A percentile compares a stretch with the other conserved stretches of the same genome.
Conservation (phyloP, 2,113 vertebrate genomes). For the Naja naja region DNA sequence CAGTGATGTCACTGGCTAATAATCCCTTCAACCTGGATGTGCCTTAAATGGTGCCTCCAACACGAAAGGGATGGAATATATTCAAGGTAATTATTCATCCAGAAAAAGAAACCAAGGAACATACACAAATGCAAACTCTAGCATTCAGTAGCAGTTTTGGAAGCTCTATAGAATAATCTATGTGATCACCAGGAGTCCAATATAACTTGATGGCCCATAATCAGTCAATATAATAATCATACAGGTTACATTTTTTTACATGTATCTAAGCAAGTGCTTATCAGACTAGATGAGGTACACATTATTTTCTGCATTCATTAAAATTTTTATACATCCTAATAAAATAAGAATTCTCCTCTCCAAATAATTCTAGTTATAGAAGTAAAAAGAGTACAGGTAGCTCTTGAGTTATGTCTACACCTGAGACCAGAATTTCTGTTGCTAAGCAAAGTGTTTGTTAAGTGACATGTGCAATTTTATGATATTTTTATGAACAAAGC, state of each 20-base stretch:
- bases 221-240: neutral
- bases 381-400: neutral
- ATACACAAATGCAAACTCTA: neutral
- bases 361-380: neutral
- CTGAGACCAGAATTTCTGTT: neutral
- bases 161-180: neutral
- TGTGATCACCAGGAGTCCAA: neutral
- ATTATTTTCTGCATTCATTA: neutral
- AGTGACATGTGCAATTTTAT: neutral
- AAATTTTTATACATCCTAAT: neutral
- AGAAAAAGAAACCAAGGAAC: neutral
- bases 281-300: neutral
- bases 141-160: neutral
- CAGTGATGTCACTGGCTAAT: neutral
- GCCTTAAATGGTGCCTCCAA: neutral
- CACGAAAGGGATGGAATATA: neutral
- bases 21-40: neutral
- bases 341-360: neutral
- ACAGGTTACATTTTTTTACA: neutral
- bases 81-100: neutral
- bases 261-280: neutral
- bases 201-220: neutral
- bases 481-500: neutral
- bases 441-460: neutral
- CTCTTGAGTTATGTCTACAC: neutral